phyloP scores from a whole-genome alignment of 2,113 vertebrate species.

The Oreochromis spilurus region DNA sequence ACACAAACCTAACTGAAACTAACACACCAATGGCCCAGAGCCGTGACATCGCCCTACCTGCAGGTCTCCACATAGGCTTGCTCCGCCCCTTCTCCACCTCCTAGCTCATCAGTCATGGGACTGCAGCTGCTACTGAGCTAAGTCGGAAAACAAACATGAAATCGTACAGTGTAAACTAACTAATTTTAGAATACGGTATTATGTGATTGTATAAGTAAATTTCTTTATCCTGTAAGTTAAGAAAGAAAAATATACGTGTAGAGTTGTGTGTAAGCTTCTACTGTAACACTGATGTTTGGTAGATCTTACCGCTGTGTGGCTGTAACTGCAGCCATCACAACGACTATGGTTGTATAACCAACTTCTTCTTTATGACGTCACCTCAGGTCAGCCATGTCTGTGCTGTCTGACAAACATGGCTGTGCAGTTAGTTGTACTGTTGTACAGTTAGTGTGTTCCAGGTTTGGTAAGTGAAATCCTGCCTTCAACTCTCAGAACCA shows the following conservation, averaged over 20 bases:
- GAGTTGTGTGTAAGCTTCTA: fast-evolving
- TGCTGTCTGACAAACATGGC: background rate
- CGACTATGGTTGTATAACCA: background rate
- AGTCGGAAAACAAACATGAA: background rate
- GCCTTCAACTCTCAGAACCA: background rate
- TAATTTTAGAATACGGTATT: background rate
- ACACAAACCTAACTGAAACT: background rate
- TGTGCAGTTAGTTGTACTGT: background rate
- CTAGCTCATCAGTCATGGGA: background rate
- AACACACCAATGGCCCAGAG: fast-evolving
- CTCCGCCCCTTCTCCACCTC: fast-evolving
- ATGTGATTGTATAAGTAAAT: background rate
- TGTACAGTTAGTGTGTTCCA: background rate
- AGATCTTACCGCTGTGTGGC: background rate
- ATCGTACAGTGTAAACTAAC: background rate
- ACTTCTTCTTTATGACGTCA: background rate
- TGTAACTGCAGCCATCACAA: background rate
- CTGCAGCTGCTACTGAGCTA: background rate
- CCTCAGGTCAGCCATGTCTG: fast-evolving
- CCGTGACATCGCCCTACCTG: background rate
- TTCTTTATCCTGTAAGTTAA: too few species aligned
- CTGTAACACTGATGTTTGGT: background rate
- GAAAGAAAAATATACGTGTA: background rate
- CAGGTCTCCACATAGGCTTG: background rate
- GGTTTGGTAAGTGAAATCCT: background rate